These are phyloP conservation scores for Amblyopsis hoosieri DNA, from an alignment of 2,797 vertebrate genomes.

Conservation along the genomic window DNA sequence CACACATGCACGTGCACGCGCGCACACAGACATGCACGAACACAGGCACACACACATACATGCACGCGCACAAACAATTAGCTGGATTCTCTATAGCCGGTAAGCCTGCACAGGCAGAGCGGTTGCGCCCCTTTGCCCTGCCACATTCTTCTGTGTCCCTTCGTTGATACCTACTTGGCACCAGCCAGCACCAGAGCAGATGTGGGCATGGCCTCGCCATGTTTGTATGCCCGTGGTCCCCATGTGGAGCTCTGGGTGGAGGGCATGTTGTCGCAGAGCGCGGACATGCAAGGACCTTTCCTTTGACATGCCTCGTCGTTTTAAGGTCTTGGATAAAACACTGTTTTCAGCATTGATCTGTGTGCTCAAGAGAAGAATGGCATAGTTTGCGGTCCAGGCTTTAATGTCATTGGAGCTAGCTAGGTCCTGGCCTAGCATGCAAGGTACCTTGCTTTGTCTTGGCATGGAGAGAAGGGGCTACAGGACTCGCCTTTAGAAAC, in stretches of 20 bases:
- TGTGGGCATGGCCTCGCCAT: slow-evolving; percentile 5
- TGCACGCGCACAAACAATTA: neutral
- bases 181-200: slow-evolving; percentile 18
- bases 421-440: too few species aligned
- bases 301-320: neutral
- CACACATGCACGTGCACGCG: too few species aligned
- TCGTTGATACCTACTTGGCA: slow-evolving; percentile 3
- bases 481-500: neutral
- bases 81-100: neutral
- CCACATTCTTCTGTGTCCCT: neutral
- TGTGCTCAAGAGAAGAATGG: too few species aligned
- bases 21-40: too few species aligned
- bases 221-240: slow-evolving; percentile 2
- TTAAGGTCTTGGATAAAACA: neutral
- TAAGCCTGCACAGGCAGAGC: neutral
- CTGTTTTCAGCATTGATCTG: too few species aligned
- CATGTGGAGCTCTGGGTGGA: neutral
- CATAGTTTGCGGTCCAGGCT: too few species aligned
- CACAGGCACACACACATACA: neutral
- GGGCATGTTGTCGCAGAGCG: neutral
- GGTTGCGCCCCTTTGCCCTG: neutral
- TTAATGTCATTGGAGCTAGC: too few species aligned
- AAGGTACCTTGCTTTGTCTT: neutral
- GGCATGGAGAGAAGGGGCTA: neutral
- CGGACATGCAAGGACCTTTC: neutral